Base-by-base conservation (phyloP, 2,888 invertebrate species). In the Alviniconcha strummeri region DNA sequence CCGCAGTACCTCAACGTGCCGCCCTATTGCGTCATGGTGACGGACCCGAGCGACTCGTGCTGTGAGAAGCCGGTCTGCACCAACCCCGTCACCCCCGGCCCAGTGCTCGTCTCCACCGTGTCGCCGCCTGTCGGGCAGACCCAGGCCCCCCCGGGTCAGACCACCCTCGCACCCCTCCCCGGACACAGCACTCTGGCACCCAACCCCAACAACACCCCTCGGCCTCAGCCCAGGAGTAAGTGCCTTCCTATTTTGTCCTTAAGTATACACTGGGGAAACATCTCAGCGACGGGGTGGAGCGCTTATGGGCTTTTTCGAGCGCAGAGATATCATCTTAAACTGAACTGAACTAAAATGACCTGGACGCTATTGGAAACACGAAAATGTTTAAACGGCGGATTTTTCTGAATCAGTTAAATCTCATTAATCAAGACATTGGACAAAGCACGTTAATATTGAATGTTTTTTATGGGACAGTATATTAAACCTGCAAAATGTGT, bases 11-110 rank as follows among this genome's bases (percentile, higher is more conserved):
- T 88, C 82, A 88, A 88, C 82, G 80, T 90, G 7, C 90, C 90
- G 81, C 79, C 85, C 54, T 88, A 89, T 81, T 90, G 90, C 81
- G 86, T 87, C 83, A 83, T 90, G 87, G 88, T 88, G 57, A 84
- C 87, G 11, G 89, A 90, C 85, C 88, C 89, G 5, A 87, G 86
- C 11, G 89, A 90, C 83, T 81, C 88, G 13, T 90, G 90, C 87
- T 90, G 90, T 84, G 89, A 88, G 87, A 82, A 83, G 9, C 88
- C 89, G 36, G 84, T 85, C 7, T 88, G 88, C 60, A 78, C 86
- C n/a, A 86, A 85, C 17, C 79, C 84, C 19, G 69, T 82, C 54
- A 85, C 86, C 55, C 84, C 77, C 1, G 74, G 78, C 8, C 84
- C 87, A 64, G 64, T 82, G 5, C 84, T 85, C 19, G 83, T 80